phyloP scores from a whole-genome alignment of 2,888 invertebrate genomes.

The Athalia cordata region DNA sequence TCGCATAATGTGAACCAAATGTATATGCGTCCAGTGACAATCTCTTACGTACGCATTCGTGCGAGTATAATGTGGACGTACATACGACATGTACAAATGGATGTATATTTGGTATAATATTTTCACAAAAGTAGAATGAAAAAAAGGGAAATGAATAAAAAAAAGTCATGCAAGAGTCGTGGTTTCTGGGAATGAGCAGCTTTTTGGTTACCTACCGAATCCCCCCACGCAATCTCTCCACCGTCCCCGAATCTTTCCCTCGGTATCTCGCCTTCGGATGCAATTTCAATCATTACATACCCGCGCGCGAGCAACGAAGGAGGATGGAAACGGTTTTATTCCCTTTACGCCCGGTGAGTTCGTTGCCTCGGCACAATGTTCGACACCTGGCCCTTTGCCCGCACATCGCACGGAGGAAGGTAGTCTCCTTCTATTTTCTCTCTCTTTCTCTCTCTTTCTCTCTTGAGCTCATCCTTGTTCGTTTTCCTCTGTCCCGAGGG shows the following conservation, averaged over 20 bases:
- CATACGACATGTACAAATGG: too few relatives aligned
- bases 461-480: neutral
- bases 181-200: constrained; percentile 11
- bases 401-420: constrained; percentile 35
- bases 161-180: neutral
- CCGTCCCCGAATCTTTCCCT: neutral
- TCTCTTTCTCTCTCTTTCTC: constrained; percentile 29
- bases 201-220: constrained; percentile 47
- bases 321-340: constrained; percentile 45
- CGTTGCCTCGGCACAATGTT: constrained; percentile 48
- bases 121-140: neutral
- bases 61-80: too few relatives aligned
- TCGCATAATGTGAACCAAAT: too few relatives aligned
- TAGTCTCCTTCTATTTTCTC: constrained; percentile 15
- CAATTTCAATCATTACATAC: constrained; percentile 42
- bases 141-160: neutral
- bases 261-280: constrained; percentile 13
- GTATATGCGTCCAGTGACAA: too few relatives aligned
- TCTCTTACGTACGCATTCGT: too few relatives aligned
- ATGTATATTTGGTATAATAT: neutral
- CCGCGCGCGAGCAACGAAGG: constrained; percentile 32
- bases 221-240: constrained; percentile 50
- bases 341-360: constrained; percentile 42
- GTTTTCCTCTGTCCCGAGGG: constrained; percentile 4
- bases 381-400: constrained; percentile 45